These are phyloP conservation scores for Sorex fumeus DNA, from an alignment of 2,113 vertebrate genomes.

Conservation along the genomic window DNA sequence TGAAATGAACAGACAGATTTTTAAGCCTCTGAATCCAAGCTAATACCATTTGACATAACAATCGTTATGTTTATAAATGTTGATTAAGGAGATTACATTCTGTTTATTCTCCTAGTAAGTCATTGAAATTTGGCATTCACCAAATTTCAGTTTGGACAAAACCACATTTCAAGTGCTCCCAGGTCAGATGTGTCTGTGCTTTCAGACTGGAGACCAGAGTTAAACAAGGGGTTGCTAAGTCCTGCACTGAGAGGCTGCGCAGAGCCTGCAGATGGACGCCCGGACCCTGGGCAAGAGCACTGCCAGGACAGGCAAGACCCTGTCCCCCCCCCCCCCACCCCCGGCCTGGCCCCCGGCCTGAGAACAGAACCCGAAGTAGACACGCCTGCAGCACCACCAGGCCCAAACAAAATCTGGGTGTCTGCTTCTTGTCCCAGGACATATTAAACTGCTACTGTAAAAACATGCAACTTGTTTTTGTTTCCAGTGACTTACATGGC, in stretches of 20 bases:
- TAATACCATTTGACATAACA: neutral
- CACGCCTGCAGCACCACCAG: too few relatives aligned
- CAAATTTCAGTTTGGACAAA: neutral
- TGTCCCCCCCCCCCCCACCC: too few relatives aligned
- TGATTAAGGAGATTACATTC: neutral
- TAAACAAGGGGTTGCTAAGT: neutral
- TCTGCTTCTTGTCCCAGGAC: neutral
- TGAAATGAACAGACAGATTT: conserved; percentile 62
- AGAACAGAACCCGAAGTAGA: too few relatives aligned
- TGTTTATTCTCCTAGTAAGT: neutral
- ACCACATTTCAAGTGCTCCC: neutral
- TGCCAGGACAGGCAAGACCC: neutral
- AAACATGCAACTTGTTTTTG: conserved; percentile 20
- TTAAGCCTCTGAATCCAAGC: neutral
- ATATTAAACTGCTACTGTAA: neutral
- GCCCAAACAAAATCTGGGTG: neutral
- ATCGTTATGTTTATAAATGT: conserved; percentile 35
- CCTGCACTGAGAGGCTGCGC: neutral
- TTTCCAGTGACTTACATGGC: conserved; percentile 46
- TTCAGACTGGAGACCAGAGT: neutral
- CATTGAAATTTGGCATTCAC: neutral
- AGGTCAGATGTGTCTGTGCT: neutral
- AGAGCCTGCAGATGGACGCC: neutral
- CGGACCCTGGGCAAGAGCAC: too few relatives aligned
- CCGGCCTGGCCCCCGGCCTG: too few relatives aligned